Evolutionary conservation across 2,113 vertebrate species (phyloP).

Genomic region (Nothoprocta perdicaria): DNA sequence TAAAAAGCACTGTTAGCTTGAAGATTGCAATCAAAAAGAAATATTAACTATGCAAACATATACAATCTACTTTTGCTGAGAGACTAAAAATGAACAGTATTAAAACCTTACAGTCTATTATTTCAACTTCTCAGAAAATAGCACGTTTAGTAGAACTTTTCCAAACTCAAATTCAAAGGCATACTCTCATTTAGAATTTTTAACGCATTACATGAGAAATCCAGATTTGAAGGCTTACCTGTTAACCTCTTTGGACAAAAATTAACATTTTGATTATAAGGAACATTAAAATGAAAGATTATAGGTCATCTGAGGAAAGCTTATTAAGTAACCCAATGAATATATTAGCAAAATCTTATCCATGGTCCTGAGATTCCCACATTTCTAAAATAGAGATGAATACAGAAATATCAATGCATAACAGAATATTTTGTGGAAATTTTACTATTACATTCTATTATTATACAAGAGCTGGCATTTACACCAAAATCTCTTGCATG

Average conservation of each 20-base stretch:
- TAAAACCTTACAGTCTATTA: background rate
- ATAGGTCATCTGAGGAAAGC: background rate
- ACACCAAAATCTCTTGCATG: background rate
- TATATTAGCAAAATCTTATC: background rate
- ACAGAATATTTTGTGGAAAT: background rate
- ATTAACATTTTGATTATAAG: background rate
- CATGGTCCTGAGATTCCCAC: background rate
- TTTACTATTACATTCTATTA: background rate
- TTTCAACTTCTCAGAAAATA: background rate
- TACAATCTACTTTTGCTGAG: background rate
- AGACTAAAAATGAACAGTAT: background rate
- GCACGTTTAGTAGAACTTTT: background rate
- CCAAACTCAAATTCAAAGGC: background rate
- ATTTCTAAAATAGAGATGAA: background rate
- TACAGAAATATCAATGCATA: background rate
- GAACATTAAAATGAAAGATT: background rate
- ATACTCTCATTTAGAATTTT: background rate
- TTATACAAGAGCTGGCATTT: background rate
- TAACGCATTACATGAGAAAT: background rate
- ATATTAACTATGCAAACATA: background rate
- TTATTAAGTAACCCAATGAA: background rate
- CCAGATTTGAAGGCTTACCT: rapidly evolving
- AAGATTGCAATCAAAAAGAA: background rate
- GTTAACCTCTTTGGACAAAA: background rate
- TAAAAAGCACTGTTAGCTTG: background rate